A percentile compares a stretch with the other conserved stretches of the same genome.
Evolutionary conservation across 2,888 invertebrate genomes (phyloP).

Genomic region (Trichopria drosophilae): DNA sequence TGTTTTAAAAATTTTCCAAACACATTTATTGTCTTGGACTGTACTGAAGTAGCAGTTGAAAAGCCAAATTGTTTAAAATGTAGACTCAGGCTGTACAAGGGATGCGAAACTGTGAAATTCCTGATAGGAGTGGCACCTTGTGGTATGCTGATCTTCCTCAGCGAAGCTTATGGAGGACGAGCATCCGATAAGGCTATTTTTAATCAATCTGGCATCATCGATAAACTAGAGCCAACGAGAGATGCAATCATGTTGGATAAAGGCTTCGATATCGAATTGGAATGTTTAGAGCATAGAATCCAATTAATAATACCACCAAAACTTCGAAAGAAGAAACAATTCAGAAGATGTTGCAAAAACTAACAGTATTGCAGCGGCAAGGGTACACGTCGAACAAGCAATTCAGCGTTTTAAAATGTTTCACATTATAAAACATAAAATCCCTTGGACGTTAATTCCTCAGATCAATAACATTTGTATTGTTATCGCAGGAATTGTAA

Average conservation of each 20-base stretch:
- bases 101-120: constrained; percentile 11
- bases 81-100: neutral
- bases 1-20: constrained; percentile 19
- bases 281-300: constrained; percentile 16
- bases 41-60: constrained; percentile 16
- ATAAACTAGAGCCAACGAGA: constrained; percentile 12
- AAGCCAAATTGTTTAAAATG: constrained; percentile 23
- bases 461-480: constrained; percentile 19
- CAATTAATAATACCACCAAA: constrained; percentile 17
- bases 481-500: constrained; percentile 23
- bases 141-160: constrained; percentile 26
- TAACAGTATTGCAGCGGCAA: constrained; percentile 26
- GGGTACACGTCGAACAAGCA: constrained; percentile 18
- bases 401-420: constrained; percentile 24
- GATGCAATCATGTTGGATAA: constrained; percentile 26
- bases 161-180: constrained; percentile 8
- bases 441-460: constrained; percentile 24
- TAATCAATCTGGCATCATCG: constrained; percentile 13
- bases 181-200: constrained; percentile 5
- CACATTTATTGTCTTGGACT: constrained; percentile 17
- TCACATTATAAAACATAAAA: no score
- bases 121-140: constrained; percentile 24
- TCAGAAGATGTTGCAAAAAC: constrained; percentile 18
- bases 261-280: constrained; percentile 18
- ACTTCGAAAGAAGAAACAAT: constrained; percentile 3